phyloP scores from a whole-genome alignment of 2,888 invertebrate genomes.

The Chironomus riparius region DNA sequence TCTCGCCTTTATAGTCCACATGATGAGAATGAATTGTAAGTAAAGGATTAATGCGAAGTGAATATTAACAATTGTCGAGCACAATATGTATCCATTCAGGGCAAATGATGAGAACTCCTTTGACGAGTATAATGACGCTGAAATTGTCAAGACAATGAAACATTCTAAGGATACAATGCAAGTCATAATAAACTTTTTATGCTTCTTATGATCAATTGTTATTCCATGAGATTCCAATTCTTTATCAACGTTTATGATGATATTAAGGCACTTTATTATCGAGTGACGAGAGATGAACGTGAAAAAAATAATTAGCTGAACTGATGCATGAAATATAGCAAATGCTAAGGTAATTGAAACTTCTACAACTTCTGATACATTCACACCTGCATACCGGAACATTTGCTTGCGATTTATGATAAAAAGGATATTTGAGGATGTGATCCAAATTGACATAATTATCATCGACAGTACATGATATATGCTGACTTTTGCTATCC shows the following conservation, averaged over 20 bases:
- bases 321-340: too few species aligned
- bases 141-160: too few species aligned
- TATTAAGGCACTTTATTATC: not conserved
- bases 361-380: too few species aligned
- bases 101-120: too few species aligned
- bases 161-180: not conserved
- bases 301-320: not conserved
- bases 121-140: too few species aligned
- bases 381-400: too few species aligned
- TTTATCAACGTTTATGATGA: not conserved
- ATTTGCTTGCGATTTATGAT: too few species aligned
- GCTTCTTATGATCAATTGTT: not conserved
- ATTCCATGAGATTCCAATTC: not conserved
- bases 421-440: too few species aligned
- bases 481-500: not conserved
- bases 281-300: not conserved
- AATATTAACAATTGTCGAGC: not conserved
- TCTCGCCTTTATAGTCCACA: not conserved
- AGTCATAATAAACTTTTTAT: not conserved
- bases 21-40: not conserved
- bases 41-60: not conserved
- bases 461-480: not conserved
- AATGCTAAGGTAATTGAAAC: too few species aligned
- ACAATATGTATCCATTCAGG: not conserved
- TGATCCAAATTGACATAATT: not conserved